Evolutionary conservation across 1,140 invertebrate genomes (phyloP), one percentile per base, ranked within the genome.

Genomic region (Cheumatopsyche charites): DNA sequence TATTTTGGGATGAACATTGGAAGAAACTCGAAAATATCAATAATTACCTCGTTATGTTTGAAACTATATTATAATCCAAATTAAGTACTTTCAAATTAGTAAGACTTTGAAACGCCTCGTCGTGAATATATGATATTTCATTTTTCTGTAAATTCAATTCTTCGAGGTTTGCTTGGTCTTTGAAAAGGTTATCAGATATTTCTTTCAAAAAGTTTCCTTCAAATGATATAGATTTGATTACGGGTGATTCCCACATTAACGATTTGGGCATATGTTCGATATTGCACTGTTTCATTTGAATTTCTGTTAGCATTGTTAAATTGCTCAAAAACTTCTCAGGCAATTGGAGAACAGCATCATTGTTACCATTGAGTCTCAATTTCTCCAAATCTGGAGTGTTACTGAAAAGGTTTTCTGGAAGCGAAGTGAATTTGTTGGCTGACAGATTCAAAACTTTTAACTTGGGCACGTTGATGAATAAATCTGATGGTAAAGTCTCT

Each of bases 371-470:
- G 65, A 89, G 80, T 71, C 86, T 85, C 43, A 89, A 80, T 49
- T 79, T 82, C 74, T 85, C 81, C 61, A 89, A 79, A 71, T 83
- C 81, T 15, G 78, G 77, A 71, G 87, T 88, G 63, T 82, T 81
- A 61, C 77, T 77, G 72, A 91, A 89, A 36, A 91, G 77, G 72
- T 83, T 83, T 70, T 83, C 81, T 11, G 90, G 90, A 63, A 91
- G 75, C 12, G 82, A 79, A 0, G 81, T 83, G 73, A 91, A 88
- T 70, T 85, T 85, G 77, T 90, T 91, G 11, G 79, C 81, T 70
- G 82, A 86, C 49, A 91, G 79, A 76, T 87, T 87, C n/a, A 90
- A 77, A 70, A 83, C 82, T 67, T 82, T 84, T 12, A 91, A 79
- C 72, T 87, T 87, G 25, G 77, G 80, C 21, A 91, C 77, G 55